phyloP scores from a whole-genome alignment of 2,888 invertebrate species.

The Plagodis dolabraria region DNA sequence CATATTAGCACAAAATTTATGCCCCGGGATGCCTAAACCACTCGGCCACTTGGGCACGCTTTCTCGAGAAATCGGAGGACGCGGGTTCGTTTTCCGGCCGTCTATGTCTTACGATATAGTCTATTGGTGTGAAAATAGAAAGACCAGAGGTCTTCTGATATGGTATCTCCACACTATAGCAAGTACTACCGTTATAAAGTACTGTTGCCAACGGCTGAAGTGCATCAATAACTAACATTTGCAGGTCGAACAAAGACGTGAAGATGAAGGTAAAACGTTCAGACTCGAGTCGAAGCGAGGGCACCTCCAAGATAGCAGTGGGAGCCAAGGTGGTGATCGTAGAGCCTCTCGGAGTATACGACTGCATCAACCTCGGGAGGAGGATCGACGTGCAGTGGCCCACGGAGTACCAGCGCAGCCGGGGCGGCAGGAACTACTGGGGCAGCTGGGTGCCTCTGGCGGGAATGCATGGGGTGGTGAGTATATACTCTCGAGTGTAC shows the following conservation, averaged over 20 bases:
- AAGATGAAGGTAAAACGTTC: constrained; percentile 76
- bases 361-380: constrained; percentile 95
- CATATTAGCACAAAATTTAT: too few relatives aligned
- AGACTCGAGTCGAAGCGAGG: constrained; percentile 70
- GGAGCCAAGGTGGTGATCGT: constrained; percentile 59
- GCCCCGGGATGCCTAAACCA: too few relatives aligned
- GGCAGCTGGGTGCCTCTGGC: constrained; percentile 93
- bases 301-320: constrained; percentile 71
- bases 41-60: too few relatives aligned
- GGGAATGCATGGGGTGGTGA: constrained; percentile 95
- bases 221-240: not conserved
- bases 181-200: too few relatives aligned
- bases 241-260: constrained; percentile 64
- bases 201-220: not conserved
- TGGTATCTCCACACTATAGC: too few relatives aligned
- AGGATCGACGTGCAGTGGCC: constrained; percentile 98
- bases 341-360: constrained; percentile 89
- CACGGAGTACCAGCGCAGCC: constrained; percentile 92
- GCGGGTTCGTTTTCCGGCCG: too few relatives aligned
- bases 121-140: too few relatives aligned
- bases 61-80: too few relatives aligned
- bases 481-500: constrained; percentile 36
- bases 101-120: too few relatives aligned
- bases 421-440: constrained; percentile 96
- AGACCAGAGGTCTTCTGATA: too few relatives aligned